Conservation (phyloP, 2,797 vertebrate species). For the Scolopax rusticola region DNA sequence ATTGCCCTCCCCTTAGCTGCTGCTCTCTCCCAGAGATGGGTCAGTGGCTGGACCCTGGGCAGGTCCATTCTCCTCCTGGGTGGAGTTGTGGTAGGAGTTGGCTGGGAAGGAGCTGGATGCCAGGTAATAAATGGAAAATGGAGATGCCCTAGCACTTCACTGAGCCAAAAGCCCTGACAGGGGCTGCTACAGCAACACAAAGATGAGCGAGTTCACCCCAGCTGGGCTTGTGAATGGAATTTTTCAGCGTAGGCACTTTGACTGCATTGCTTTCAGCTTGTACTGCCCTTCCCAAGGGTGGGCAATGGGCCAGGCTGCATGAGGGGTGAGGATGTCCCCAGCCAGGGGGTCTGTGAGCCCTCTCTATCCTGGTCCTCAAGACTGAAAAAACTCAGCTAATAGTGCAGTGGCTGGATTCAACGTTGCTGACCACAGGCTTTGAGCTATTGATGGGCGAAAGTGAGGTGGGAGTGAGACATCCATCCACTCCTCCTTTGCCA, state of each 20-base stretch:
- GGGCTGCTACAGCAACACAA: conserved; percentile 6
- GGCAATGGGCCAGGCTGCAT: background rate
- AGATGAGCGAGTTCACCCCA: background rate
- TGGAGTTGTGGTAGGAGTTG: background rate
- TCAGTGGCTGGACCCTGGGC: background rate
- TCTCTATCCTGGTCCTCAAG: background rate
- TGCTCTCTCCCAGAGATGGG: background rate
- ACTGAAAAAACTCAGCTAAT: background rate
- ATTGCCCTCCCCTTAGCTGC: background rate
- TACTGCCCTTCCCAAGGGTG: background rate
- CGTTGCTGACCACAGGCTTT: background rate
- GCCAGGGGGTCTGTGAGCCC: background rate
- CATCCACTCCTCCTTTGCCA: background rate
- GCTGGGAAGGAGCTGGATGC: background rate
- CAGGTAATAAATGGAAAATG: background rate
- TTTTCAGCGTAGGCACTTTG: background rate
- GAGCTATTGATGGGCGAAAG: background rate
- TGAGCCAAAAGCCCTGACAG: background rate
- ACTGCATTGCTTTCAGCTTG: background rate
- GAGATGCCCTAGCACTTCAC: background rate
- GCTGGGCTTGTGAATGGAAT: background rate
- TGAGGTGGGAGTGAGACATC: background rate
- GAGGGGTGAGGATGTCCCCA: background rate
- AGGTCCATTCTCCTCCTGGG: background rate
- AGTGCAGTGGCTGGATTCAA: background rate